phyloP scores from a whole-genome alignment of 2,888 invertebrate genomes.

The Agrochola litura region DNA sequence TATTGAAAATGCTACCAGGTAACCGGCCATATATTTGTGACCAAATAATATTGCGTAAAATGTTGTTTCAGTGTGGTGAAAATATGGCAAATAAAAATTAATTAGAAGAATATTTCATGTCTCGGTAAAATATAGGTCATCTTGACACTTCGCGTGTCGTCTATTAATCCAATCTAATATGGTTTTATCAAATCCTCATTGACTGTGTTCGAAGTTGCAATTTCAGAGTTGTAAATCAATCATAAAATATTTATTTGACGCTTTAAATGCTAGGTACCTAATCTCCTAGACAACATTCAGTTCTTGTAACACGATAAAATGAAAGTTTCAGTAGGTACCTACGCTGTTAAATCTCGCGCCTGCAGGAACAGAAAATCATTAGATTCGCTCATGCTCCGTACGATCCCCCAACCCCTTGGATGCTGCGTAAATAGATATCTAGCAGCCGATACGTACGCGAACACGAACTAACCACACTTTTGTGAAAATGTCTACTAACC shows the following conservation, averaged over 20 bases:
- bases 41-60: too few relatives aligned
- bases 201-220: too few relatives aligned
- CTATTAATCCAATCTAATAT: too few relatives aligned
- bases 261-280: background rate
- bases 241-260: background rate
- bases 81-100: too few relatives aligned
- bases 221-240: too few relatives aligned
- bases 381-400: constrained; percentile 88
- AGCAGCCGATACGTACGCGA: constrained; percentile 17
- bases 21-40: too few relatives aligned
- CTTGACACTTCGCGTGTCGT: too few relatives aligned
- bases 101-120: too few relatives aligned
- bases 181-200: too few relatives aligned
- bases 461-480: constrained; percentile 39
- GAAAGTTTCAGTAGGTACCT: constrained; percentile 37
- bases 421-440: constrained; percentile 76
- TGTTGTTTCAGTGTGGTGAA: too few relatives aligned
- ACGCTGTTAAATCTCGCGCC: constrained; percentile 70
- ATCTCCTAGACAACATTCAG: constrained; percentile 14
- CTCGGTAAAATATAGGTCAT: too few relatives aligned
- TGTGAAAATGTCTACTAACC: constrained; percentile 68
- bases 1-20: too few relatives aligned
- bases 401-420: constrained; percentile 73
- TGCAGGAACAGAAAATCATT: constrained; percentile 85
- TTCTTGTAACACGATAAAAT: constrained; percentile 14